Evolutionary conservation across 1,140 invertebrate species (phyloP), one percentile per base, ranked within the genome.

Genomic region (Hycleus cichorii): DNA sequence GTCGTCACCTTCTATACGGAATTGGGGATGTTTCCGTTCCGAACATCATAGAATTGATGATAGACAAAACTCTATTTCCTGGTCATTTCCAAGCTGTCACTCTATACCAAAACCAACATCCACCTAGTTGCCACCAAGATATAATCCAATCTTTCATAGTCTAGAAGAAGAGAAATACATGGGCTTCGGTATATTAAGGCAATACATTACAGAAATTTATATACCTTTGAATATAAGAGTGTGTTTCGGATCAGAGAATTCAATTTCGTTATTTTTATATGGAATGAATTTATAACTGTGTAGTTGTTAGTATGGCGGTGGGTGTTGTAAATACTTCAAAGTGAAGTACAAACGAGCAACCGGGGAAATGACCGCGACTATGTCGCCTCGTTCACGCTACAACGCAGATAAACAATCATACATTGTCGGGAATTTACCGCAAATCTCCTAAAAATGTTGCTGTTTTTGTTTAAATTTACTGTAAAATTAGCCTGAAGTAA

Each of bases 11-110:
- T 18, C 18, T 18, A 18, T 10, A 49, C n/a, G 39, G 27, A 18
- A 43, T 27, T 27, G 10, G 40, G 39, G 50, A 48, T 44, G 58
- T 54, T 49, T 59, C 57, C 57, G 56, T 45, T 32, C 39, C 53
- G 45, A 58, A 50, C 60, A 51, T 49, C 44, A 46, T 39, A 47
- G 52, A 56, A 62, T 58, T 62, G 60, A 62, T 58, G 60, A 54
- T 57, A 57, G 52, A 56, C 56, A 62, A 62, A 18, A 62, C 60
- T 53, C 60, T 56, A 62, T 62, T 62, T 62, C 60, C 60, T 56
- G 60, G 51, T 58, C 56, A 62, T 58, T 57, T 58, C 48, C 60
- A 54, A 54, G 39, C 50, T 58, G 56, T 57, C 56, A 55, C 10
- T 57, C 52, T 26, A 8, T 11, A 38, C 4, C 32, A 32, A 32